Conservation (phyloP, 2,797 vertebrate genomes). For the Caiman crocodilus region DNA sequence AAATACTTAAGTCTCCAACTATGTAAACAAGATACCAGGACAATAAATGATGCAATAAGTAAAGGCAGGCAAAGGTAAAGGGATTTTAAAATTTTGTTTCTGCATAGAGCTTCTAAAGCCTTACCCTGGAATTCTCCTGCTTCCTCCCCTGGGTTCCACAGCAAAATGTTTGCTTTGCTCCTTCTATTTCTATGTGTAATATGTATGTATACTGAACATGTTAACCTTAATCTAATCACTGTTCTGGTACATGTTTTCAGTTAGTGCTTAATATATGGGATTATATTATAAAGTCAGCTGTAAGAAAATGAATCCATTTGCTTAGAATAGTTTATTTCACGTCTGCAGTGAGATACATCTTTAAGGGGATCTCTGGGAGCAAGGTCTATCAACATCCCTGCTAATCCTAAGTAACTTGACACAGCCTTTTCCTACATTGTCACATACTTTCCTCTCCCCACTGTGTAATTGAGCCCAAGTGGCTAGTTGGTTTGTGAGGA, state of each 20-base stretch:
- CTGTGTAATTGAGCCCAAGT: background rate
- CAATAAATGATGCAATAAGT: background rate
- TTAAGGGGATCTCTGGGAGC: background rate
- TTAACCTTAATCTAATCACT: background rate
- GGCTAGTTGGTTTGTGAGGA: background rate
- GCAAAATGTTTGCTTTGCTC: background rate
- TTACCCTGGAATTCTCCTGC: background rate
- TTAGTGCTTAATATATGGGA: background rate
- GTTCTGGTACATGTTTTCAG: background rate
- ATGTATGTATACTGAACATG: background rate
- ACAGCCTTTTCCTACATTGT: background rate
- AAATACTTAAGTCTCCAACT: background rate
- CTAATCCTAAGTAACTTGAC: background rate
- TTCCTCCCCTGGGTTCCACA: background rate
- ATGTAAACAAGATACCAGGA: background rate
- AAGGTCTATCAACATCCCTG: background rate
- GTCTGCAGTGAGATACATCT: background rate
- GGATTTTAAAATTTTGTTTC: background rate
- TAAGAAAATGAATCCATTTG: background rate
- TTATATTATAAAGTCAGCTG: fast-evolving
- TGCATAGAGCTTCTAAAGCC: background rate
- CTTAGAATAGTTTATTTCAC: background rate
- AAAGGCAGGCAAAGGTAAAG: constrained; percentile 20
- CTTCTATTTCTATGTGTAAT: background rate
- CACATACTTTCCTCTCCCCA: background rate